Base-by-base conservation (phyloP, 2,888 invertebrate species). In the Drosophila tanythrix region DNA sequence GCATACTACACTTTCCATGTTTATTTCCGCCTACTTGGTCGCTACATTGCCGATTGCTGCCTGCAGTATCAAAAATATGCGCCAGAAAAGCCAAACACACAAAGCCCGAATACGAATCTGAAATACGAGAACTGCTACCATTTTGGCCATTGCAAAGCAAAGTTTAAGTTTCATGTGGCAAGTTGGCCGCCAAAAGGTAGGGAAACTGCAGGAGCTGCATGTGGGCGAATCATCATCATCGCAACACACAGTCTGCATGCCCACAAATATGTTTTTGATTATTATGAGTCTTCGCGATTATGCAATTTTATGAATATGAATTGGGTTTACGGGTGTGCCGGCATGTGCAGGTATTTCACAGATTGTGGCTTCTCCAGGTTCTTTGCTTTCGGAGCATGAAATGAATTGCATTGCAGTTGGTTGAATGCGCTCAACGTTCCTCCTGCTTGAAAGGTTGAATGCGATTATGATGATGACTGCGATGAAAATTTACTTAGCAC, bases 211-310 rank as follows among this genome's bases (percentile, higher is more conserved):
- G 62, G 55, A 71, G 51, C 55, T 72, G 40, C 57, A 57, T 57
- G 29, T 29, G 40, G 43, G 29, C 52, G 36, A 58, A 52, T 52
- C 65, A 64, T 43, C 67, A 25, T 25, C 62, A 31, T 40, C 31
- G 33, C 48, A 40, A 11, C 27, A 38, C 55, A 27, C 27, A 29
- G 50, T 43, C 70, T 81, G 82, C 83, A 88, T 88, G 68, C 88
- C 90, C 88, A 79, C 90, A 88, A 89, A 89, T 89, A 89, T 90
- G 89, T 82, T 90, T 90, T 90, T 90, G 89, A 90, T 89, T 89
- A 90, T 89, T 89, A 85, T 85, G 89, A 82, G 88, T 88, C 88
- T 90, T 90, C 86, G 83, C 88, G 86, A 88, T 90, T 89, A 89
- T 89, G 89, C 88, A 89, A 90, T 86, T 88, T 89, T 88, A 89